Percentiles rank a stretch among this genome's conserved stretches.
Conservation (phyloP, 2,888 invertebrate genomes). For the Cyclophora albipunctata region DNA sequence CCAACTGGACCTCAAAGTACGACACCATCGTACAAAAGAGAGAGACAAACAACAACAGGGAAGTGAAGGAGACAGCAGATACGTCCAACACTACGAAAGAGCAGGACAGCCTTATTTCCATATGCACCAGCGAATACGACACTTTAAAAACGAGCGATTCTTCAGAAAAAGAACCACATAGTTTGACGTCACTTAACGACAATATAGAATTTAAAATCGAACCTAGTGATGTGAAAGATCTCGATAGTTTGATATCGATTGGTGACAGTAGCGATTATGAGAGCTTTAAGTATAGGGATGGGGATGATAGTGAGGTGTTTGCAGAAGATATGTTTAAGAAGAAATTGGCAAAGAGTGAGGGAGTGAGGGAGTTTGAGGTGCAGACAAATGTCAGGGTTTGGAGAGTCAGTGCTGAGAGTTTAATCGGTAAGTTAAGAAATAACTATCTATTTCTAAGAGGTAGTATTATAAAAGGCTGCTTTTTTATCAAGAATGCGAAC, state of each 20-base stretch:
- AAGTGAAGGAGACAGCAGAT: conserved; percentile 46
- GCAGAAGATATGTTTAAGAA: conserved; percentile 63
- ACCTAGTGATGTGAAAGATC: conserved; percentile 43
- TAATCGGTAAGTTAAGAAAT: conserved; percentile 45
- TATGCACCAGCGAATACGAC: conserved; percentile 63
- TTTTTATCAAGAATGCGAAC: too few species aligned
- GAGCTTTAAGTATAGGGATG: conserved; percentile 79
- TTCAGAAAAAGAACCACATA: conserved; percentile 52
- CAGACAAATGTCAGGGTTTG: conserved; percentile 46
- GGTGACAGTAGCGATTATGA: conserved; percentile 83
- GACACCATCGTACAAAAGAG: conserved; percentile 74
- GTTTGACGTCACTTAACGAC: conserved; percentile 52
- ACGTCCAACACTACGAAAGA: conserved; percentile 36
- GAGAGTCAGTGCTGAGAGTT: conserved; percentile 53
- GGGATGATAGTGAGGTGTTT: conserved; percentile 55
- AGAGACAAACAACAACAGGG: conserved; percentile 57
- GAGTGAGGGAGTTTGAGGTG: conserved; percentile 45
- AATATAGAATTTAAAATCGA: conserved; percentile 22
- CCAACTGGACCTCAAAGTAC: conserved; percentile 87
- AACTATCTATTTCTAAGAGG: too few species aligned
- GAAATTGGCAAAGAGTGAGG: conserved; percentile 48
- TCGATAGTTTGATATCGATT: conserved; percentile 67
- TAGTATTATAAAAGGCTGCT: too few species aligned
- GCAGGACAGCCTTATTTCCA: conserved; percentile 61
- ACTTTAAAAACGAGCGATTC: conserved; percentile 34